Base-by-base conservation (phyloP, 2,888 invertebrate genomes). In the Meiosimyza platycephala region DNA sequence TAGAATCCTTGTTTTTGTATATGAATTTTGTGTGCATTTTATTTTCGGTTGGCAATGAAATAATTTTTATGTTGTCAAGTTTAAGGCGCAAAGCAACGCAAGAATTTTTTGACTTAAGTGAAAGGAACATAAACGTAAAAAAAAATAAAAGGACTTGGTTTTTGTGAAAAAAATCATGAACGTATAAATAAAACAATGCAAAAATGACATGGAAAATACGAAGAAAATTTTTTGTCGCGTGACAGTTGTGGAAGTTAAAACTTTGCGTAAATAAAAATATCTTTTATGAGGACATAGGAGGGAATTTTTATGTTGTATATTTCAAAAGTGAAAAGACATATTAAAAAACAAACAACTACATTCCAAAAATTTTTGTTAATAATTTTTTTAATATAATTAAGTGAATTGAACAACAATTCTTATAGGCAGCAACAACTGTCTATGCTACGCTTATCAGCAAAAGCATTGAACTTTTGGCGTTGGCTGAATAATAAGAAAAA, bases 181-280 rank as follows among this genome's bases (percentile, higher is more conserved):
- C 7, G 50, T 18, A 48, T 48, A 65, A 18, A 54, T 59, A 48
- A 66, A 65, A 28, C 28, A 28, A 28, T 15, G n/a, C 51, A 16
- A 80, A 82, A 83, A 83, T 82, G 82, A 79, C 82, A 82, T 82
- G 82, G 83, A 84, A 82, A 84, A 82, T 81, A 77, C 81, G 83
- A 75, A 76, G 80, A 80, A 83, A 81, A 81, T 81, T 76, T 72
- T 72, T 75, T 73, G 71, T 78, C 76, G 75, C 77, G 74, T 80
- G 78, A 80, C 78, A 70, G 57, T 57, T 48, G 57, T 28, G 13
- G 15, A 62, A 72, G 72, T n/a, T 40, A 50, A 40, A 28, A 22
- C 40, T 7, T 40, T 40, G 40, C 40, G 40, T 5, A 40, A 40
- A 40, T 9, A 40, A 9, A 40, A 9, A 40, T 40, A 9, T 40